These are phyloP conservation scores for Vombatus ursinus DNA, from an alignment of 2,113 vertebrate species.

Conservation along the genomic window DNA sequence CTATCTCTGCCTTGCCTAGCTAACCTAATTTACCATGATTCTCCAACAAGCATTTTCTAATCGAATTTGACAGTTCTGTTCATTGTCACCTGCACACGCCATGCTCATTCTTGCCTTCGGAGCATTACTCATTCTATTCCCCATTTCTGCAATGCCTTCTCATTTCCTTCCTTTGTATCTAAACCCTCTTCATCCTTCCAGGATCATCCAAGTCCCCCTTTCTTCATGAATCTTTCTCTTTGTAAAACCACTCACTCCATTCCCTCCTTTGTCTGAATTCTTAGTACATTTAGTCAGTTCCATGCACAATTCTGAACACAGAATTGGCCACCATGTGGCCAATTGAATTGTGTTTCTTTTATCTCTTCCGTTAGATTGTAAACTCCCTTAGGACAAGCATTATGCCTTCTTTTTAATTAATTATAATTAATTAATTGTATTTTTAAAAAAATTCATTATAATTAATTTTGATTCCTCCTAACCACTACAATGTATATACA, in stretches of 20 bases:
- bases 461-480: background rate
- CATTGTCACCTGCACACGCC: background rate
- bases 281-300: background rate
- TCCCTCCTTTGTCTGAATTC: background rate
- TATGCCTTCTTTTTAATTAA: background rate
- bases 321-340: background rate
- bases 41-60: background rate
- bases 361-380: background rate
- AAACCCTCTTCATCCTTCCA: background rate
- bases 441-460: background rate
- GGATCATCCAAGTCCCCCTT: background rate
- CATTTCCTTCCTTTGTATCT: background rate
- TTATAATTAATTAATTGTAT: background rate
- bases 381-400: background rate
- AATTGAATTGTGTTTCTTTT: background rate
- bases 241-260: background rate
- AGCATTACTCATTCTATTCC: background rate
- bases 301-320: background rate
- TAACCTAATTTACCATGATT: background rate
- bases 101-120: background rate
- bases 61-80: background rate
- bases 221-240: background rate
- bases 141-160: background rate
- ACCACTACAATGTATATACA: background rate
- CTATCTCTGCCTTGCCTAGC: background rate